A percentile compares a stretch with the other conserved stretches of the same genome.
Conservation (phyloP, 2,113 vertebrate genomes). For the Fukomys damarensis region DNA sequence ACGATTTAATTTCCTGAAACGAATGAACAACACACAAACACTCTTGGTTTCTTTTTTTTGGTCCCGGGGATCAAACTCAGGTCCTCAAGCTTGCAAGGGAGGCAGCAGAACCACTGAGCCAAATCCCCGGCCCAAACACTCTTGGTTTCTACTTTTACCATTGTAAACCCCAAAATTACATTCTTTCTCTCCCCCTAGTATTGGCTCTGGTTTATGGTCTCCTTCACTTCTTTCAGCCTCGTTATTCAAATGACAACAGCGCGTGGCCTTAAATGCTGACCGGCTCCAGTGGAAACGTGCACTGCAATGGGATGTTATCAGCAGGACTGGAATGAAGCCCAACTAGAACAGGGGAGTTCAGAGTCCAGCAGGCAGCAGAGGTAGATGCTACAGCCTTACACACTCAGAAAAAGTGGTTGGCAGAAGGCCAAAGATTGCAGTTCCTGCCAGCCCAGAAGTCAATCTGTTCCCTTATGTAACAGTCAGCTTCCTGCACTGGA, state of each 20-base stretch:
- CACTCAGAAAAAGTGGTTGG: not conserved
- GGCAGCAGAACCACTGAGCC: too few relatives aligned
- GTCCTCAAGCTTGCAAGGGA: too few relatives aligned
- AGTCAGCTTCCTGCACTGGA: not conserved
- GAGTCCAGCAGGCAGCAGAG: not conserved
- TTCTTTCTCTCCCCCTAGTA: not conserved
- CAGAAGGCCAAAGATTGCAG: not conserved
- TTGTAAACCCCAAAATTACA: not conserved
- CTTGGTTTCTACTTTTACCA: not conserved
- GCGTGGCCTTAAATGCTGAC: not conserved
- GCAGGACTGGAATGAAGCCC: not conserved
- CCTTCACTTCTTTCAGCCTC: not conserved
- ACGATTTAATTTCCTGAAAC: not conserved
- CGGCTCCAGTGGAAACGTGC: not conserved
- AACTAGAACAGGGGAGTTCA: not conserved
- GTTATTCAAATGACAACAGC: not conserved
- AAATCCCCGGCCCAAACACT: too few relatives aligned
- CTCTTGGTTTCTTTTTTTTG: too few relatives aligned
- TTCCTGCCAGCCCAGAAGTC: not conserved
- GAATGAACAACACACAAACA: not conserved
- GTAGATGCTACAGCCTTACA: not conserved
- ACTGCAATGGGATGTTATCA: not conserved
- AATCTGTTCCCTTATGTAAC: not conserved
- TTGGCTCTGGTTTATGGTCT: not conserved
- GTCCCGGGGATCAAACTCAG: too few relatives aligned